phyloP scores from a whole-genome alignment of 2,797 vertebrate species.

The Anguilla megastoma region DNA sequence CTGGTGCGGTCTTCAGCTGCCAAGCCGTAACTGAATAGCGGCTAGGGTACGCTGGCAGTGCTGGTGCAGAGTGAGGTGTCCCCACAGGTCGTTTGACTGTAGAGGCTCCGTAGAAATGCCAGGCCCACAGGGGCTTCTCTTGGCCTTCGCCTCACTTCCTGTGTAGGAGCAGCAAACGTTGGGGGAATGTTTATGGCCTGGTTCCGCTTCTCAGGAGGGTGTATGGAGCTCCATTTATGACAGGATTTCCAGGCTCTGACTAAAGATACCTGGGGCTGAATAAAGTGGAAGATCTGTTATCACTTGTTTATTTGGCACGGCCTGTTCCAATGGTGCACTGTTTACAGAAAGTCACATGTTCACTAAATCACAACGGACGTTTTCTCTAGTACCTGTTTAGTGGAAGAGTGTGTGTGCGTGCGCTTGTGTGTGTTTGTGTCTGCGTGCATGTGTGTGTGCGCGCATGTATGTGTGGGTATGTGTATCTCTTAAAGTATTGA shows the following conservation, averaged over 20 bases:
- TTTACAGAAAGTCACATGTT: conserved; percentile 12
- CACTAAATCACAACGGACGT: conserved; percentile 13
- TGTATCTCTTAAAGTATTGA: background rate
- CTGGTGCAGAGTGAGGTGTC: conserved; percentile 1
- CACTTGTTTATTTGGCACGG: conserved; percentile 42
- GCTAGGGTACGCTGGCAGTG: background rate
- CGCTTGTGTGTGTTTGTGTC: background rate
- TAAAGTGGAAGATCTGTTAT: conserved; percentile 41
- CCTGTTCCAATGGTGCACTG: background rate
- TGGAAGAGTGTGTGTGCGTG: background rate
- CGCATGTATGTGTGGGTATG: background rate
- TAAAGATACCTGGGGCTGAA: conserved; percentile 46
- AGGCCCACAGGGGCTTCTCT: background rate
- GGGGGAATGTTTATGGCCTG: conserved; percentile 33
- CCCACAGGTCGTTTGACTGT: background rate
- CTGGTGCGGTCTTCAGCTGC: background rate
- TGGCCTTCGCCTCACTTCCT: conserved; percentile 34
- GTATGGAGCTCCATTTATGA: conserved; percentile 52
- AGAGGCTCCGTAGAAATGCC: background rate
- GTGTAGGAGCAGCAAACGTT: conserved; percentile 17
- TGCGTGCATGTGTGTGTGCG: background rate
- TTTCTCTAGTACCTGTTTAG: conserved; percentile 11
- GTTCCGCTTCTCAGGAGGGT: conserved; percentile 47
- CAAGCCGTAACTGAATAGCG: background rate
- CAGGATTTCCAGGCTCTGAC: conserved; percentile 64